phyloP scores from a whole-genome alignment of 2,113 vertebrate species.

The Rafetus swinhoei region DNA sequence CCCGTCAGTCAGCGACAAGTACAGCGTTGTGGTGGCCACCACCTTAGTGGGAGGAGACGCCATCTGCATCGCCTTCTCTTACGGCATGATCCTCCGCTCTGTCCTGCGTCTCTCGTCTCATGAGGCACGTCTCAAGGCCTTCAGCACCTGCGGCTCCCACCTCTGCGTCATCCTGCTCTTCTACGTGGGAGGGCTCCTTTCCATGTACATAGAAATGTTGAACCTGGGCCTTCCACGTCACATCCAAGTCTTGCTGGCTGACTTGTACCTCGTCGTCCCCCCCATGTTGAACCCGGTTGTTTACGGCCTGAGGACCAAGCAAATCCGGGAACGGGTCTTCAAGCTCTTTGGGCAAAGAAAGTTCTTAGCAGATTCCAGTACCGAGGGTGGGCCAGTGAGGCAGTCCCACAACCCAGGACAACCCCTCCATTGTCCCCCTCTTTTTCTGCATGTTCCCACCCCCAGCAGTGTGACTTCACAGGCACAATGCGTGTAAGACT shows the following conservation, averaged over 20 bases:
- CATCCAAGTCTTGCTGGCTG: conserved; percentile 58
- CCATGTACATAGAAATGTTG: conserved; percentile 52
- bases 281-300: background rate
- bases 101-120: conserved; percentile 28
- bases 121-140: conserved; percentile 47
- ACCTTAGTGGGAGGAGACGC: conserved; percentile 45
- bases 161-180: conserved; percentile 52
- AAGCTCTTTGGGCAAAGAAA: background rate
- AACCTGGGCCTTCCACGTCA: conserved; percentile 1
- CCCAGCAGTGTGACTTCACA: background rate
- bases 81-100: conserved; percentile 4
- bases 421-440: background rate
- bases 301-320: background rate
- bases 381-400: background rate
- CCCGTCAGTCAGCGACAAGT: background rate
- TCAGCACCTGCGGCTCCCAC: conserved; percentile 49
- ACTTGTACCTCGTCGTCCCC: background rate
- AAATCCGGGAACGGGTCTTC: background rate
- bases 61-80: conserved; percentile 43
- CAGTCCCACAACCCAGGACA: background rate
- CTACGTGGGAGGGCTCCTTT: conserved; percentile 48
- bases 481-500: no score
- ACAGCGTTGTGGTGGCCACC: background rate
- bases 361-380: background rate
- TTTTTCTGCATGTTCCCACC: rapidly evolving